These are phyloP conservation scores for Catagonus wagneri DNA, from an alignment of 2,113 vertebrate species.

Conservation along the genomic window DNA sequence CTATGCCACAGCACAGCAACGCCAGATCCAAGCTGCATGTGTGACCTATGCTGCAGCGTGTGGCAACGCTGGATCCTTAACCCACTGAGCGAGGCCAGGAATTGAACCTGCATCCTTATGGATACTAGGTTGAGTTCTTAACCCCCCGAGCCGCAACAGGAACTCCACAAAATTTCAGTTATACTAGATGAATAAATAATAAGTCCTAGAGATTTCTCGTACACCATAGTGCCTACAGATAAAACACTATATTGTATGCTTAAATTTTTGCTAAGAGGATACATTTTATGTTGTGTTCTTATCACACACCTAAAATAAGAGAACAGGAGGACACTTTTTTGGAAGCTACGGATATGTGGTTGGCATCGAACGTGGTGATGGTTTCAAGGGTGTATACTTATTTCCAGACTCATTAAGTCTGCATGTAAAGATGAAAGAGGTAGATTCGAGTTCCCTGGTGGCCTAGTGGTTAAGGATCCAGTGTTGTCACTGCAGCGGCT, in stretches of 20 bases:
- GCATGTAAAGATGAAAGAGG: not conserved
- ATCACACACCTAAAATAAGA: not conserved
- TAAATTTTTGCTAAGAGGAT: not conserved
- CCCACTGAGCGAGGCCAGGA: too few species aligned
- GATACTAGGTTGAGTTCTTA: too few species aligned
- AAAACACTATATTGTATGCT: not conserved
- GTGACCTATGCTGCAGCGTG: too few species aligned
- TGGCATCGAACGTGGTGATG: not conserved
- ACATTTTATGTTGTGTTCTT: not conserved
- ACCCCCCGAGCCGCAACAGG: too few species aligned
- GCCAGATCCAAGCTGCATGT: too few species aligned
- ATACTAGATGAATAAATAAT: too few species aligned
- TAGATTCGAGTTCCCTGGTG: too few species aligned
- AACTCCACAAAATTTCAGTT: not conserved
- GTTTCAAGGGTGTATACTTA: not conserved
- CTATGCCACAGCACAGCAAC: too few species aligned
- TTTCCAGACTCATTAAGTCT: not conserved
- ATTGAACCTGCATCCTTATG: too few species aligned
- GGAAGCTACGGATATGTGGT: not conserved
- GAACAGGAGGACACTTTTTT: not conserved
- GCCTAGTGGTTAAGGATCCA: too few species aligned
- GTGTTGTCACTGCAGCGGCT: too few species aligned
- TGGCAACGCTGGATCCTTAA: too few species aligned
- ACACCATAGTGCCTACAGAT: not conserved
- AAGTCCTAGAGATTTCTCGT: not conserved